phyloP scores from a whole-genome alignment of 2,888 invertebrate species.

The Agapostemon virescens region DNA sequence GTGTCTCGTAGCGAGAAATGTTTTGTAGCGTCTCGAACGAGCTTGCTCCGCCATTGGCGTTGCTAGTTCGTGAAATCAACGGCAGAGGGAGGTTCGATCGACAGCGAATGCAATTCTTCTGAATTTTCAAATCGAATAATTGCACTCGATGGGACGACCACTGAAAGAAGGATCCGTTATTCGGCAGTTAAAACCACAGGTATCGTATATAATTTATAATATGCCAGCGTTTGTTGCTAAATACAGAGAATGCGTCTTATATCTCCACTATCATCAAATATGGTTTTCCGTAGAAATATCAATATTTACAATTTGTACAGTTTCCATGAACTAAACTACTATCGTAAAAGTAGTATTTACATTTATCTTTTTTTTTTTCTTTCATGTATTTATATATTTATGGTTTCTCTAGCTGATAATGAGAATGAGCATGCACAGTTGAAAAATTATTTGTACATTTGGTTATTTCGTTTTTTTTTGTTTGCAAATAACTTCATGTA shows the following conservation, averaged over 20 bases:
- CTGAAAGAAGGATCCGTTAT: not conserved
- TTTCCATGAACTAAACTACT: not conserved
- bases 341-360: not conserved
- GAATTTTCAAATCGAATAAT: slow-evolving; percentile 1
- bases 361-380: not conserved
- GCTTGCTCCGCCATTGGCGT: slow-evolving; percentile 42
- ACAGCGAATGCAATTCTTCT: not conserved
- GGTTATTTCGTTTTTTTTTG: not conserved
- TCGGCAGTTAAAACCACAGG: not conserved
- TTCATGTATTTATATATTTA: not conserved
- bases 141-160: not conserved
- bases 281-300: slow-evolving; percentile 28
- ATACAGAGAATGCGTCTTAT: not conserved
- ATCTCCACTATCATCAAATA: slow-evolving; percentile 1
- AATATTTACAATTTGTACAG: slow-evolving; percentile 35
- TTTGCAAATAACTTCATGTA: not conserved
- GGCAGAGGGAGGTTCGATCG: not conserved
- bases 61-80: slow-evolving; percentile 15
- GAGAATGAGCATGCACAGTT: not conserved
- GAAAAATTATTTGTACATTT: not conserved
- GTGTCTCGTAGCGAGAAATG: not conserved
- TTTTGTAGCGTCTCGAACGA: slow-evolving; percentile 36
- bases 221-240: not conserved
- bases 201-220: slow-evolving; percentile 6
- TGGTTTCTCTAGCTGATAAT: not conserved